Base-by-base conservation (phyloP, 2,113 vertebrate species). In the Morone saxatilis region DNA sequence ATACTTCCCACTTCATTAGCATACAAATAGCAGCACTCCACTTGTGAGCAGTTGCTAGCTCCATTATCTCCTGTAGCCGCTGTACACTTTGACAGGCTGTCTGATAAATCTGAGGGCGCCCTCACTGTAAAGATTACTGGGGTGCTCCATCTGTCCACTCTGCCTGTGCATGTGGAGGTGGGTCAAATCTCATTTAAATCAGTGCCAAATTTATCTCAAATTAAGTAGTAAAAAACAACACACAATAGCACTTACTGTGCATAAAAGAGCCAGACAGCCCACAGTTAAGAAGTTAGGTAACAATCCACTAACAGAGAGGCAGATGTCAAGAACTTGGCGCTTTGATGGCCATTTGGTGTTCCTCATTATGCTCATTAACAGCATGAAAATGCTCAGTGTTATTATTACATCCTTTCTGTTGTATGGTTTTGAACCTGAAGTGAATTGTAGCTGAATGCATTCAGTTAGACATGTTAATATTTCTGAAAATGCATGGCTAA, bases 101-200 rank as follows among this genome's bases (percentile, higher is more conserved):
- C 81, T 88, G 86, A 87, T 90, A 78, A 89, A 90, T 86, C 77
- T 71, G 71, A 85, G 74, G 36, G 2, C 51, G 47, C 53, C 87
- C 17, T 86, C 71, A 74, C 71, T 87, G 92, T 83, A 88, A 85
- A 83, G 88, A 91, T 82, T 41, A 81, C 87, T 43, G 74, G 11
- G 65, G 73, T n/a, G 83, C 82, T 91, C 89, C 91, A 89, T 93
- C 90, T 93, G 92, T 89, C 88, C 87, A 71, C 83, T 73, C 72
- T 57, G 86, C 62, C 74, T 70, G 62, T 75, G 71, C 74, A 19
- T 60, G 81, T 59, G 57, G 74, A 81, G 79, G 72, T 69, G 80
- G 83, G 80, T 88, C 86, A 78, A 7, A 81, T 81, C 25, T 74
- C 61, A 84, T 87, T 81, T 87, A 86, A 86, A 86, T 88, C 79